Base-by-base conservation (phyloP, 1,140 invertebrate genomes). In the Berghia stephanieae region DNA sequence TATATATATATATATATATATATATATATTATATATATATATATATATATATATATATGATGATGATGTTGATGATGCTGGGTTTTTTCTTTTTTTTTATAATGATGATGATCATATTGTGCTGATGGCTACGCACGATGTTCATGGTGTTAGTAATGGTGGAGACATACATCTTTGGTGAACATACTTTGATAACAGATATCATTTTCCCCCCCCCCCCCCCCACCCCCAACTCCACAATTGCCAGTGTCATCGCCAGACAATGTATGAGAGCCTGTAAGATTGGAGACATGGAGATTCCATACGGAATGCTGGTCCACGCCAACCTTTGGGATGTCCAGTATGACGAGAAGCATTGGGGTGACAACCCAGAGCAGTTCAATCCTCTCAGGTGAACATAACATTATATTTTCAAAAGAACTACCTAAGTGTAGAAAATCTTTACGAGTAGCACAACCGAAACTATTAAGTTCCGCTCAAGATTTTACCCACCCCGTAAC, bases 321-420 rank as follows among this genome's bases (percentile, higher is more conserved):
- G 87, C 86, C 21, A 88, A 90, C 73, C 81, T 89, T 0, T 89
- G 87, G 86, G 82, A 85, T 38, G 67, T 90, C 38, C 90, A 90
- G 74, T 85, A 86, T 52, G 83, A 89, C 77, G 72, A 81, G 34
- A 79, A 83, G 8, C 79, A 88, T 21, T 90, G 89, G 89, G 89
- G 89, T 24, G 80, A 84, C 4, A 80, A 88, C 79, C 80, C 87
- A 10, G 77, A 85, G 40, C 68, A 78, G 13, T 89, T 89, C 75
- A 79, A 87, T 52, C 88, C 88, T 40, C 78, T 83, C 78, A 86
- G 88, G 87, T 88, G 80, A n/a, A 57, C 66, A 57, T 21, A 21
- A n/a, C 5, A 69, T 36, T 6, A 69, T 38, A 34, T 38, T 8
- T 69, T 27, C 5, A 69, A n/a, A 40, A 69, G 13, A 43, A 69